These are phyloP conservation scores for Melitaea athalia DNA, from an alignment of 2,888 invertebrate species.

Conservation along the genomic window DNA sequence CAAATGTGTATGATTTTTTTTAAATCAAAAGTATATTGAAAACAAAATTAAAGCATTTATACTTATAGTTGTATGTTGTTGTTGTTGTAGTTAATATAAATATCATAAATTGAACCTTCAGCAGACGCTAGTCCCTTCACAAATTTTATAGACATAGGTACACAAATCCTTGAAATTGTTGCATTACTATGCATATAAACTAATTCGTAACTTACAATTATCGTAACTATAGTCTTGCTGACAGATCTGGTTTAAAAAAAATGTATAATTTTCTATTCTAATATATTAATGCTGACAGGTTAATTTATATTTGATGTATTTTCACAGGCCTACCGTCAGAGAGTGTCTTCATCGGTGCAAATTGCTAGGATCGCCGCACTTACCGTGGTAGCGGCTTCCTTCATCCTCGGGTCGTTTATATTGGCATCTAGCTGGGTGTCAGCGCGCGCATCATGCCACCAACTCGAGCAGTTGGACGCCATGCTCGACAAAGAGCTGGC, in stretches of 20 bases:
- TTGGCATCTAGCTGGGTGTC: constrained; percentile 92
- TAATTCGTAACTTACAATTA: background rate
- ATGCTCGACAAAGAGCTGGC: constrained; percentile 87
- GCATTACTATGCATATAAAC: background rate
- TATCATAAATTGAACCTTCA: too few relatives aligned
- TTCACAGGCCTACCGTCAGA: constrained; percentile 89
- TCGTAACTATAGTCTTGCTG: too few relatives aligned
- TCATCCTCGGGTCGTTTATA: constrained; percentile 91
- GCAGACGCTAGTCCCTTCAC: background rate
- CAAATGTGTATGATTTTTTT: too few relatives aligned
- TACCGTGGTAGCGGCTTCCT: constrained; percentile 90
- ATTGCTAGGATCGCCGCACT: constrained; percentile 92
- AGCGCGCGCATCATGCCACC: constrained; percentile 90
- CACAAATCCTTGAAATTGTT: background rate
- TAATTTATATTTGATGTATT: constrained; percentile 9
- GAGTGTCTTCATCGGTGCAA: constrained; percentile 89
- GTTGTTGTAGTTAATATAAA: too few relatives aligned
- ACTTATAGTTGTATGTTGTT: too few relatives aligned
- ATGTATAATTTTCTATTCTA: background rate
- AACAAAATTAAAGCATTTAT: too few relatives aligned
- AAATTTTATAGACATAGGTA: background rate
- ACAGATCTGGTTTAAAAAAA: too few relatives aligned
- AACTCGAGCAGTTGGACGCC: constrained; percentile 86
- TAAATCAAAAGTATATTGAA: too few relatives aligned
- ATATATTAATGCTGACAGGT: background rate